Evolutionary conservation across 2,113 vertebrate species (phyloP).

Genomic region (Shinisaurus crocodilurus): DNA sequence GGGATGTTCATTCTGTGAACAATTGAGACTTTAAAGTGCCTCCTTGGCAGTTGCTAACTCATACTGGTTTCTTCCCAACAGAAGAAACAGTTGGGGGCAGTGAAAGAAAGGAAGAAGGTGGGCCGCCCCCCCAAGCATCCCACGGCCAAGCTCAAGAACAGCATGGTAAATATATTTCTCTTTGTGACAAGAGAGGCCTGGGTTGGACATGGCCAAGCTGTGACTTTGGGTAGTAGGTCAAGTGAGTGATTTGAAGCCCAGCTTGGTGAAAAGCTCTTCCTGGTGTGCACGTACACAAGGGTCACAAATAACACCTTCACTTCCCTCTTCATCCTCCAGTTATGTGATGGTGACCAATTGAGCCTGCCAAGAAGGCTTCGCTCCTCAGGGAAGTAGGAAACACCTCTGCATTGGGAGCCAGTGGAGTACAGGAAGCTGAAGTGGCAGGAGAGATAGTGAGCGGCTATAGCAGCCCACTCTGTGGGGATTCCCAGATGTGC

Average conservation of each 20-base stretch:
- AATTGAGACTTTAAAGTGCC: neutral
- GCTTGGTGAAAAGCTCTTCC: neutral
- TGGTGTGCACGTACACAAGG: neutral
- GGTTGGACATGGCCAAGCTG: too few relatives aligned
- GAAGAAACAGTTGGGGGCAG: constrained; percentile 23
- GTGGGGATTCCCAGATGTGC: too few relatives aligned
- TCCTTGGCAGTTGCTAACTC: neutral
- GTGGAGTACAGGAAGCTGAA: neutral
- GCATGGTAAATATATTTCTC: constrained; percentile 4
- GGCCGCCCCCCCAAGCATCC: constrained; percentile 25
- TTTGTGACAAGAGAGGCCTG: too few relatives aligned
- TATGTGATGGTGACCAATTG: neutral
- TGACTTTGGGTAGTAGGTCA: neutral
- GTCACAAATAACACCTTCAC: neutral
- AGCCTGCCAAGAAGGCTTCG: neutral
- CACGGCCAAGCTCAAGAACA: neutral
- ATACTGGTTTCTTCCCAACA: neutral
- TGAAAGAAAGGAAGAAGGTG: constrained; percentile 32
- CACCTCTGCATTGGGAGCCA: neutral
- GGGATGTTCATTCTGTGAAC: neutral
- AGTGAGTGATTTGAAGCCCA: neutral
- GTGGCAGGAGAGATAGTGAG: neutral
- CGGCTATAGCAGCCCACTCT: neutral
- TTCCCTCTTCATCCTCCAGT: neutral
- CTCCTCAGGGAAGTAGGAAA: neutral